Percentiles rank a stretch among this genome's conserved stretches.
phyloP scores from a whole-genome alignment of 2,888 invertebrate genomes.

The Oasisia sp. region DNA sequence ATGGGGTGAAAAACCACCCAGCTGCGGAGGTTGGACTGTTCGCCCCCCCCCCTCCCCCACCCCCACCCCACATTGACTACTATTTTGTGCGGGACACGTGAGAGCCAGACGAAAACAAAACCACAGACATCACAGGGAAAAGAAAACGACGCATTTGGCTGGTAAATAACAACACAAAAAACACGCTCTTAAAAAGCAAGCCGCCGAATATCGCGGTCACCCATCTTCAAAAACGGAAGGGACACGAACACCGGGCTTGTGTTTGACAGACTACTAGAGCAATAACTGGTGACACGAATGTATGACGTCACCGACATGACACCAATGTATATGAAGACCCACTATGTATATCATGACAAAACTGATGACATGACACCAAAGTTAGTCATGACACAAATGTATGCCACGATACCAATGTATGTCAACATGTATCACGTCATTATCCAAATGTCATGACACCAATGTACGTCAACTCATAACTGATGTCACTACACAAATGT shows the following conservation, averaged over 20 bases:
- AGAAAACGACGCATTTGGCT: not conserved
- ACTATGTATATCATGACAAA: not conserved
- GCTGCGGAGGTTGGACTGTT: not conserved
- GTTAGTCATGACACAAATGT: not conserved
- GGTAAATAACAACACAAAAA: slow-evolving; percentile 6
- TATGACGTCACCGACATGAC: not conserved
- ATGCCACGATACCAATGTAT: not conserved
- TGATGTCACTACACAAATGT: not conserved
- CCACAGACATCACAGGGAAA: not conserved
- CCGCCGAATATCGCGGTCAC: not conserved
- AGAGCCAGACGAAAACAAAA: not conserved
- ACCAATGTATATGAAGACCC: not conserved
- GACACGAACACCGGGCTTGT: not conserved
- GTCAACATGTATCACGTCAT: not conserved
- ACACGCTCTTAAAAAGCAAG: not conserved
- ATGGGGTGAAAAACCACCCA: not conserved
- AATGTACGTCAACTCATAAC: not conserved
- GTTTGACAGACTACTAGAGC: not conserved
- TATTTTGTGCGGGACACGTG: not conserved
- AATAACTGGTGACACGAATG: not conserved
- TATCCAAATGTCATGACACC: not conserved
- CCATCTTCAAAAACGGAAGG: not conserved
- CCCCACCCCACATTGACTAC: not conserved
- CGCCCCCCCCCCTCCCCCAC: too few relatives aligned
- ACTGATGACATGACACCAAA: not conserved